A percentile compares a stretch with the other conserved stretches of the same genome.
Evolutionary conservation across 2,888 invertebrate genomes (phyloP).

Genomic region (Rhynchonema sp.): DNA sequence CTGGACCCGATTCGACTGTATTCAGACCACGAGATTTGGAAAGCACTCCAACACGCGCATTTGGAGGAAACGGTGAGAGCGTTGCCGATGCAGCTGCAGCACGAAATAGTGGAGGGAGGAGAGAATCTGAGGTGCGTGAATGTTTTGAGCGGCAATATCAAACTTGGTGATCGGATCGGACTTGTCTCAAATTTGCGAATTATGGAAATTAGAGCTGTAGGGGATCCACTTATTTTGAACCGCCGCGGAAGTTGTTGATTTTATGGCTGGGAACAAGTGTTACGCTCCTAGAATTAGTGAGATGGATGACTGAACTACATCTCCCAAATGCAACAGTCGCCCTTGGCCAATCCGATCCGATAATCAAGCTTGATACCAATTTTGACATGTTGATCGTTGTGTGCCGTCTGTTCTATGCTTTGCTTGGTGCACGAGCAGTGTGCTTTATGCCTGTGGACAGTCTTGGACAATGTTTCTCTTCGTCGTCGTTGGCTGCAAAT

Average conservation of each 20-base stretch:
- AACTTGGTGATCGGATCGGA: neutral
- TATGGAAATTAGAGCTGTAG: no score
- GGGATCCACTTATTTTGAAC: no score
- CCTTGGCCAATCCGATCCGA: conserved; percentile 36
- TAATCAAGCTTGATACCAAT: no score
- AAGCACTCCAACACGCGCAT: conserved; percentile 31
- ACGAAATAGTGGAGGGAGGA: conserved; percentile 68
- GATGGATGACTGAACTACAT: no score
- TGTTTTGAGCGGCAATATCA: neutral
- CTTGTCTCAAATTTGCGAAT: no score
- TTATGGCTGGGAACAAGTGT: no score
- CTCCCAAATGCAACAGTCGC: no score
- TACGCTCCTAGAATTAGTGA: no score
- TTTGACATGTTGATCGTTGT: no score
- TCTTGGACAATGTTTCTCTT: neutral
- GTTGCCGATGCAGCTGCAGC: conserved; percentile 37
- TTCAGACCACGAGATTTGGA: conserved; percentile 62
- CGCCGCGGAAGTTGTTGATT: no score
- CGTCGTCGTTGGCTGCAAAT: neutral
- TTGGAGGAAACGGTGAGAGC: neutral
- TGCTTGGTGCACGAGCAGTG: conserved; percentile 73
- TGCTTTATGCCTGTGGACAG: conserved; percentile 52
- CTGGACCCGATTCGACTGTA: conserved; percentile 63
- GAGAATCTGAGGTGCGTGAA: conserved; percentile 43
- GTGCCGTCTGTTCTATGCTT: conserved; percentile 77